phyloP scores from a whole-genome alignment of 2,888 invertebrate genomes.

The Drepanosiphum platanoidis region DNA sequence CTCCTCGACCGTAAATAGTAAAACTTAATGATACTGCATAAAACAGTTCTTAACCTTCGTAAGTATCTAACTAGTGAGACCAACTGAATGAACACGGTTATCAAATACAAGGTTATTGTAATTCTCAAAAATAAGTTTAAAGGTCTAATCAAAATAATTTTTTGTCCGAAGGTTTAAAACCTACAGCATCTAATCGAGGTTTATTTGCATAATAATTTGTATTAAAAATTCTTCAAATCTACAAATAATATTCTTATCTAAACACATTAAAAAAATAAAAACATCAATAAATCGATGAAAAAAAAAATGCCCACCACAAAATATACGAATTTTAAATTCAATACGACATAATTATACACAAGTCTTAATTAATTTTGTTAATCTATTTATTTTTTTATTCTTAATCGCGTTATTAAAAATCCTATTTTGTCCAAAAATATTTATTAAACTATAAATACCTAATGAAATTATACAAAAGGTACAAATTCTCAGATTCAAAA shows the following conservation, averaged over 20 bases:
- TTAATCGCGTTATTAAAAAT: too few relatives aligned
- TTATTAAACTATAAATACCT: too few relatives aligned
- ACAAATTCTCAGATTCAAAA: too few relatives aligned
- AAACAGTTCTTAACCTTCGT: conserved; percentile 32
- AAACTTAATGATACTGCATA: conserved; percentile 13
- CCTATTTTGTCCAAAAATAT: too few relatives aligned
- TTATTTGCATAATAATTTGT: not conserved
- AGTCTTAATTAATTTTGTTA: too few relatives aligned
- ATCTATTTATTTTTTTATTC: too few relatives aligned
- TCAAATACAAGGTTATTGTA: conserved; percentile 22
- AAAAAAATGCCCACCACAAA: too few relatives aligned
- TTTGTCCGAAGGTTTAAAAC: conserved; percentile 10
- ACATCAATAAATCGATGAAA: not conserved
- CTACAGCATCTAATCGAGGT: not conserved
- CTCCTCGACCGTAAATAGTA: not conserved
- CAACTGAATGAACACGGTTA: not conserved
- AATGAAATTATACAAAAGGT: too few relatives aligned
- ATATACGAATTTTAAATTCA: too few relatives aligned
- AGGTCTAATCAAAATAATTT: conserved; percentile 19
- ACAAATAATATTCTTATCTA: not conserved
- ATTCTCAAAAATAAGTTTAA: conserved; percentile 1
- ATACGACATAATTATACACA: too few relatives aligned
- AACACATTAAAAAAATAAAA: not conserved
- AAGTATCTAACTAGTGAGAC: not conserved
- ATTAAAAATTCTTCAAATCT: not conserved